phyloP scores from a whole-genome alignment of 2,888 invertebrate genomes.

The Ptilodon capucinus region DNA sequence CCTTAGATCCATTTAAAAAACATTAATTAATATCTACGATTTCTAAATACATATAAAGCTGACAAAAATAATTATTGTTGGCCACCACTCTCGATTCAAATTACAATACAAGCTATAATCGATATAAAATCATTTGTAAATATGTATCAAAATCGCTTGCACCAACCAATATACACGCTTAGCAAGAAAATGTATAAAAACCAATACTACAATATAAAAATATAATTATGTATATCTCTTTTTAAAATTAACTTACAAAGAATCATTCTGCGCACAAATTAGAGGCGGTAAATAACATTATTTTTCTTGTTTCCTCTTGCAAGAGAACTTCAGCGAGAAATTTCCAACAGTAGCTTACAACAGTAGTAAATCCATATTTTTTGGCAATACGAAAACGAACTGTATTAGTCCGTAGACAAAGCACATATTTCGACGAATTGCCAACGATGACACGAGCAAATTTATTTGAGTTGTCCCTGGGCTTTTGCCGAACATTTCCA shows the following conservation, averaged over 20 bases:
- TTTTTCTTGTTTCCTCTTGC: no score
- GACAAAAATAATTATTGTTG: conserved; percentile 29
- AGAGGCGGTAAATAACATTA: no score
- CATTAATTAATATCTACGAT: not conserved
- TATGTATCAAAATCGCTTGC: conserved; percentile 43
- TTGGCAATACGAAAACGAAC: no score
- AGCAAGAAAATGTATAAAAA: conserved; percentile 65
- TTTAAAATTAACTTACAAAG: conserved; percentile 37
- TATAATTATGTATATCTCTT: conserved; percentile 56
- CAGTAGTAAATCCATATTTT: no score
- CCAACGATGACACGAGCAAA: no score
- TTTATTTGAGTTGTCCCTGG: no score
- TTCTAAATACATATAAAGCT: conserved; percentile 18
- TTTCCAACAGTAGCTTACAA: no score
- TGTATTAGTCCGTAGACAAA: no score
- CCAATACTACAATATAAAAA: conserved; percentile 66
- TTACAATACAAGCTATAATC: conserved; percentile 38
- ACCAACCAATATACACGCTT: conserved; percentile 41
- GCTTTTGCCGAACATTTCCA: no score
- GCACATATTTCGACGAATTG: no score
- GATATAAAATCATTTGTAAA: conserved; percentile 60
- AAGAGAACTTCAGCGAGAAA: no score
- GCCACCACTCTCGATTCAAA: conserved; percentile 19
- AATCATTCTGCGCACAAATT: conserved; percentile 15
- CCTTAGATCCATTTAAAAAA: no score